Conservation (phyloP, 2,113 vertebrate species). For the Erpornis zantholeuca region DNA sequence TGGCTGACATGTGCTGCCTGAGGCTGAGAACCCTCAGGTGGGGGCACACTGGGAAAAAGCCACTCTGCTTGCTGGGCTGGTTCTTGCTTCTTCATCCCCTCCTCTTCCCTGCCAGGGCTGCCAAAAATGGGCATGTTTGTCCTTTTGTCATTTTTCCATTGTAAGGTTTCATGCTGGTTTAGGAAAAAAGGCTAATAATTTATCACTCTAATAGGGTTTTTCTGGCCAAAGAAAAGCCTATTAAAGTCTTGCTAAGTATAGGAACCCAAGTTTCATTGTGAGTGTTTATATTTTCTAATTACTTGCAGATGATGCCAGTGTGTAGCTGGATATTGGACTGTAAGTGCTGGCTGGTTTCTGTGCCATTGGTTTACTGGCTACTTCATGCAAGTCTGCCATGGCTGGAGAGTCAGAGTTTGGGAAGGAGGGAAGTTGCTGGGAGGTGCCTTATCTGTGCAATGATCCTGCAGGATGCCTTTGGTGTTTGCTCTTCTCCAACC, state of each 20-base stretch:
- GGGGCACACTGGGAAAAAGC: neutral
- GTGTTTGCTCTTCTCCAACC: neutral
- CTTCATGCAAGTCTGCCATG: neutral
- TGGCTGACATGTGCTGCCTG: neutral
- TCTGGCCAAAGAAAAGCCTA: slow-evolving; percentile 56
- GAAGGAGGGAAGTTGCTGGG: neutral
- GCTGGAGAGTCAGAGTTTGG: neutral
- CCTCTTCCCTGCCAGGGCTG: neutral
- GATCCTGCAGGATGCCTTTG: neutral
- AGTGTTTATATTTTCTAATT: slow-evolving; percentile 54
- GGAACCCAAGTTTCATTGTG: slow-evolving; percentile 11
- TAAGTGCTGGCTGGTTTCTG: neutral
- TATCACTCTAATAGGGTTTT: slow-evolving; percentile 22
- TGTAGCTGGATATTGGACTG: neutral
- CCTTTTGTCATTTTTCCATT: slow-evolving; percentile 39
- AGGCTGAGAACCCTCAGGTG: neutral
- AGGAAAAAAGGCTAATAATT: slow-evolving; percentile 22
- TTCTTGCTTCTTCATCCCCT: neutral
- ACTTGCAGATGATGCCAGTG: slow-evolving; percentile 38
- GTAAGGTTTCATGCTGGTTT: neutral
- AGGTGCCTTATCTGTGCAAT: neutral
- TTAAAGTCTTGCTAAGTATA: slow-evolving; percentile 55
- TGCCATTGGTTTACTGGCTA: slow-evolving; percentile 4
- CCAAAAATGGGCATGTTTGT: slow-evolving; percentile 17
- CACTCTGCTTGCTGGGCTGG: neutral